Base-by-base conservation (phyloP, 2,113 vertebrate species). In the Daubentonia madagascariensis region DNA sequence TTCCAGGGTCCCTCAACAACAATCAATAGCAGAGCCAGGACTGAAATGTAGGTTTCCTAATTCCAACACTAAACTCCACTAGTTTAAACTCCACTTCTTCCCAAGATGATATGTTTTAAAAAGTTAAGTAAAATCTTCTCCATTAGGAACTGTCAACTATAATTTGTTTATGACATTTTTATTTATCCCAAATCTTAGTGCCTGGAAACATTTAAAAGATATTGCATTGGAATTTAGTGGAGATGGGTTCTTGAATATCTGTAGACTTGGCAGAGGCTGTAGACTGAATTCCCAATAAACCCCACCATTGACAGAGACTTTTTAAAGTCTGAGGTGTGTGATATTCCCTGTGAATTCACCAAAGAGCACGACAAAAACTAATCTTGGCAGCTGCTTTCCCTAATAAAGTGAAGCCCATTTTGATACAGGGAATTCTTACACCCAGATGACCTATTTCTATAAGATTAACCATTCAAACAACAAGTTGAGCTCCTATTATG, bases 151-250 rank as follows among this genome's bases (percentile, higher is more conserved):
- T 94, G 16, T 94, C 63, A 84, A 67, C 40, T 96, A 57, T 85
- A 78, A 94, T 92, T 85, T 70, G 16, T 57, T 96, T 92, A 59
- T 35, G 63, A 59, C 32, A 94, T 63, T 83, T 93, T 88, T 72
- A 20, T 61, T 89, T 48, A 78, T 67, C 92, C 37, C 35, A 94
- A 92, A 92, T 54, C 63, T 79, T 72, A 79, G 65, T 92, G n/a
- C 23, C 35, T 57, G 28, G 45, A 89, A 97, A 96, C 43, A 43
- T 79, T 85, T 73, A 52, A 85, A 96, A 85, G 18, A 23, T 22
- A 94, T 18, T 50, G 17, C 70, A 91, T 76, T 86, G 37, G 40
- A 79, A 92, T 94, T 91, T 89, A 73, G 50, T 80, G 23, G 40
- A 92, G 32, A 37, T 17, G 7, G 54, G 23, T 73, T 87, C n/a